Percentiles rank a stretch among this genome's conserved stretches.
Evolutionary conservation across 2,888 invertebrate species (phyloP).

Genomic region (Steromphala cineraria): DNA sequence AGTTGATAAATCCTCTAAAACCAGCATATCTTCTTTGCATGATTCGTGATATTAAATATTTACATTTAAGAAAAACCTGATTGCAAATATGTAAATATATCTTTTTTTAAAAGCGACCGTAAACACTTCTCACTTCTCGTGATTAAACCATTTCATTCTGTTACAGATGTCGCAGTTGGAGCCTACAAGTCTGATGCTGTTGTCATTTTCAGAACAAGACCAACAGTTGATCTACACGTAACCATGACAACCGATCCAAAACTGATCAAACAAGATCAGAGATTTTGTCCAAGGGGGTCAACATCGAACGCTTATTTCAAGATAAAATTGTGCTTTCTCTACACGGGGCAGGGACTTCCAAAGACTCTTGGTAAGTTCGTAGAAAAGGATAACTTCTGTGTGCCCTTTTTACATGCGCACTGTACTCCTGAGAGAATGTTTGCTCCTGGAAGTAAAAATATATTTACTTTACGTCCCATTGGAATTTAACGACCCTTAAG

Average conservation of each 20-base stretch:
- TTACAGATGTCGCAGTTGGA: constrained; percentile 8
- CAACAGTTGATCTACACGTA: not conserved
- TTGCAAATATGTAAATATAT: too few species aligned
- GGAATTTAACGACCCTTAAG: too few species aligned
- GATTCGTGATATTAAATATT: too few species aligned
- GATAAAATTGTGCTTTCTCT: not conserved
- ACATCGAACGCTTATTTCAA: not conserved
- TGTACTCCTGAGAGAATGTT: too few species aligned
- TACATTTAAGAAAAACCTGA: too few species aligned
- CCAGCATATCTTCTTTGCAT: too few species aligned
- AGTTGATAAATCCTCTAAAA: too few species aligned
- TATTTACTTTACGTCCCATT: too few species aligned
- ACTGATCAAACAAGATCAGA: not conserved
- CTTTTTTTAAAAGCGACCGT: not conserved
- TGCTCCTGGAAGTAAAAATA: too few species aligned
- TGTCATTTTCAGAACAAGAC: not conserved
- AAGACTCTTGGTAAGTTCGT: not conserved
- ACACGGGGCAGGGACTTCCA: not conserved
- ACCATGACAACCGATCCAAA: not conserved
- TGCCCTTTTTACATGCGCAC: too few species aligned
- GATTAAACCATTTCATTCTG: not conserved
- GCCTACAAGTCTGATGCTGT: not conserved
- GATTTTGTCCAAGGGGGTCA: not conserved
- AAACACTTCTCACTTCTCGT: not conserved
- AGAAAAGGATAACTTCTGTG: too few species aligned